Evolutionary conservation across 2,888 invertebrate genomes (phyloP).

Genomic region (Pollenia griseotomentosa): DNA sequence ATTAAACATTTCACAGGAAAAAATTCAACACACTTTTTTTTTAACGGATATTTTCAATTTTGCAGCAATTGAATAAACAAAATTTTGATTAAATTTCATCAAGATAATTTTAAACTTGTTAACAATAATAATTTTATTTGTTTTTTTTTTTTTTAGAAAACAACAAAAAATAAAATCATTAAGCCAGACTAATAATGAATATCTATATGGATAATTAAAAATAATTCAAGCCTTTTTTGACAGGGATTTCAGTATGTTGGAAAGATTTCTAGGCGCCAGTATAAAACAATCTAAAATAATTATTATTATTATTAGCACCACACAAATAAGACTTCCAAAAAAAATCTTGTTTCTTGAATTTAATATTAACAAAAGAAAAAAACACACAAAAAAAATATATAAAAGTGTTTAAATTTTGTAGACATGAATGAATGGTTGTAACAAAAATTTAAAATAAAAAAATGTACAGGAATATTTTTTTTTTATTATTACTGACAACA

Average conservation of each 20-base stretch:
- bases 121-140: constrained; percentile 15
- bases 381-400: not conserved
- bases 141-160: not conserved
- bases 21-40: no score
- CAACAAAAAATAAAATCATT: not conserved
- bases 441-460: not conserved
- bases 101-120: constrained; percentile 3
- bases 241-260: not conserved
- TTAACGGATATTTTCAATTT: not conserved
- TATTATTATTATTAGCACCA: constrained; percentile 39
- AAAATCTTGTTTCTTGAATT: constrained; percentile 25
- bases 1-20: no score
- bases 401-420: constrained; percentile 37
- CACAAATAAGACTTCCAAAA: constrained; percentile 10
- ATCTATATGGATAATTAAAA: constrained; percentile 56
- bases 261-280: constrained; percentile 33
- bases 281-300: constrained; percentile 22
- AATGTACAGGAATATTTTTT: constrained; percentile 24
- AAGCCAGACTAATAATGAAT: constrained; percentile 49
- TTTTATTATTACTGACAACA: constrained; percentile 62
- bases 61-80: not conserved
- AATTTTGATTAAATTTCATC: not conserved
- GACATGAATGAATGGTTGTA: constrained; percentile 30
- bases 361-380: constrained; percentile 23
- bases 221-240: constrained; percentile 47